phyloP scores from a whole-genome alignment of 92 coral and sea anemone genomes.

The Scolanthus callimorphus region DNA sequence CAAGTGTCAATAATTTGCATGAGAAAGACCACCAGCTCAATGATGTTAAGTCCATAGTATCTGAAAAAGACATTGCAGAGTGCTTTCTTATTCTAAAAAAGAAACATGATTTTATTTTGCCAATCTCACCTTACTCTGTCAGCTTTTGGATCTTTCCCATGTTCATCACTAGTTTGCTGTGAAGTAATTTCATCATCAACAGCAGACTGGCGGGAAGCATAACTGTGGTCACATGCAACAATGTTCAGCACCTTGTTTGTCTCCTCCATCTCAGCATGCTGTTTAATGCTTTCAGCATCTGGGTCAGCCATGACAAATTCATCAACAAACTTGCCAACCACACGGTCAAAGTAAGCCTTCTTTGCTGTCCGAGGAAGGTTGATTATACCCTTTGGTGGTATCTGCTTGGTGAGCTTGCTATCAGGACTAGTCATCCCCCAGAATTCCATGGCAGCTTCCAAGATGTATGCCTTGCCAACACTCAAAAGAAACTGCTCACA shows the following conservation, averaged over 20 bases:
- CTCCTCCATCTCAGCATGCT: conserved; percentile 9
- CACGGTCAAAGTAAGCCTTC: conserved; percentile 18
- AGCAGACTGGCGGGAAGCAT: neutral
- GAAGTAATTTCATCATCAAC: neutral
- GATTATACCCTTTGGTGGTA: conserved; percentile 22
- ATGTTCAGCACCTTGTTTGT: neutral
- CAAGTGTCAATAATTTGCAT: conserved; percentile 31
- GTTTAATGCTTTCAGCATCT: conserved; percentile 6
- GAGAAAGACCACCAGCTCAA: conserved; percentile 40
- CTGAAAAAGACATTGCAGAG: neutral
- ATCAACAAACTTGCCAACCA: conserved; percentile 28
- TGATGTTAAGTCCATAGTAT: conserved; percentile 26
- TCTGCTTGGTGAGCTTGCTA: conserved; percentile 10
- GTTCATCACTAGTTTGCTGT: neutral
- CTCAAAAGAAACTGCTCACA: conserved; percentile 61
- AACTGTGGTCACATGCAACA: conserved; percentile 16
- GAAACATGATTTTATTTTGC: too few species aligned
- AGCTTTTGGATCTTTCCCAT: conserved; percentile 3
- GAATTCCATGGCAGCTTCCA: conserved; percentile 66
- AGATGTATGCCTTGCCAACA: conserved; percentile 41
- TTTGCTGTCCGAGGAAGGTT: conserved; percentile 7
- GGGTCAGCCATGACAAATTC: conserved; percentile 26
- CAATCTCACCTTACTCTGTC: conserved; percentile 24
- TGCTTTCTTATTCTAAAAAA: too few species aligned
- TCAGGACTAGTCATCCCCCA: too few species aligned